Evolutionary conservation across 1,140 invertebrate species (phyloP), one percentile per base, ranked within the genome.

Genomic region (Babylonia areolata): DNA sequence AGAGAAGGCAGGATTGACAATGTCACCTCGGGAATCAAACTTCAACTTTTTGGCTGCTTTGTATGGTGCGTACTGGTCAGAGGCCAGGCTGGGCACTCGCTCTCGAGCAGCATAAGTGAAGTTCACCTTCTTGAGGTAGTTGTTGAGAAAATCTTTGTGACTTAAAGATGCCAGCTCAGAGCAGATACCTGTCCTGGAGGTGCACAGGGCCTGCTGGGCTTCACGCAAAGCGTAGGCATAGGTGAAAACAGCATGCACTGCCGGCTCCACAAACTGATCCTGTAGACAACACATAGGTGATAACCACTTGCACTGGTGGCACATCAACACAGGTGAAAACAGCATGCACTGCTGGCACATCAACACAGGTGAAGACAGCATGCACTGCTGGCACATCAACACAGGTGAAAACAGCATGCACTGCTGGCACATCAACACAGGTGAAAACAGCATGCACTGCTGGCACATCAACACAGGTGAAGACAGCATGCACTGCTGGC

Each of bases 171-270:
- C 82, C 12, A 95, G 87, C 1, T 86, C 87, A 11, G 85, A 6
- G 87, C 95, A 95, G 33, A 93, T 80, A 3, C 94, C 94, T 35
- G 87, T 46, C 12, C 88, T 85, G 2, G 84, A 86, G 9, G 83
- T 81, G 89, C 95, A 95, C 51, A 92, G 89, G 28, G 85, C 87
- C 11, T 83, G 81, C 89, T 95, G 94, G 3, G 94, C 94, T 37
- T 91, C 91, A 17, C 92, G 92, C 42, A 95, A 89, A 0, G 94
- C 94, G 75, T 89, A 90, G 39, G 94, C 94, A 85, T 94, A 94
- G 1, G 93, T 92, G 83, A 92, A 95, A 12, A 95, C 91, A 15
- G 94, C 91, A 87, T 95, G 94, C 5, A 95, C 89, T 9, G 94
- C 92, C 5, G 94, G 93, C 42, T 94, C 91, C 12, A 94, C 94